Evolutionary conservation across 2,888 invertebrate genomes (phyloP), one percentile per base, ranked within the genome.

Genomic region (Liposcelis brunnea): DNA sequence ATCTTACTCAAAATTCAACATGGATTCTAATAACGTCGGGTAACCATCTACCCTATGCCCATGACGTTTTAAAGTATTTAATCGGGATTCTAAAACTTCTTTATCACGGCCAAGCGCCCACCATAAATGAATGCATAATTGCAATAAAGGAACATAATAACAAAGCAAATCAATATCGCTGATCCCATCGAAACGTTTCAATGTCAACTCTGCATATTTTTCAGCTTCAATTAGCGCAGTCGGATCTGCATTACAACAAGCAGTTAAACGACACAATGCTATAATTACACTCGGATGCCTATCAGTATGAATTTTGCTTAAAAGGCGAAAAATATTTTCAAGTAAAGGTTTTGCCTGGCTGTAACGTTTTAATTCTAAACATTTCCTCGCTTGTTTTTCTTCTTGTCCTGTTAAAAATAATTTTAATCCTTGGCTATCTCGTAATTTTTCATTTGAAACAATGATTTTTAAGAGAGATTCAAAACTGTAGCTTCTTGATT

Each of bases 141-240:
- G 73, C 47, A 81, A 53, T 40, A 81, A 60, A 2, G 81, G 81
- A 53, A 77, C 65, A 55, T 81, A 81, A 32, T 80, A 67, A 37
- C 73, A 67, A 44, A 81, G 60, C 34, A 80, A 60, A 55, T 81
- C 80, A 11, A 73, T 72, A 58, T 81, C 81, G 55, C 77, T 75
- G 50, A 81, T 74, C 2, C 73, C 77, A 51, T 81, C 77, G 52
- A 75, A 81, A 43, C 81, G 68, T 54, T 71, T 70, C n/a, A 81
- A 59, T 0, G 80, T 79, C 4, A 80, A 62, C 48, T 74, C 72
- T 1, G 78, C 77, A 75, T 78, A 80, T 49, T 72, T 69, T 53
- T 77, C 72, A 2, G 75, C 74, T 0, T 71, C 68, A 0, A 69
- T 71, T 21, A 74, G 71, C 2, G 70, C 67, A 16, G 65, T 65